Evolutionary conservation across 1,140 invertebrate genomes (phyloP).

Genomic region (Bombus confusus): DNA sequence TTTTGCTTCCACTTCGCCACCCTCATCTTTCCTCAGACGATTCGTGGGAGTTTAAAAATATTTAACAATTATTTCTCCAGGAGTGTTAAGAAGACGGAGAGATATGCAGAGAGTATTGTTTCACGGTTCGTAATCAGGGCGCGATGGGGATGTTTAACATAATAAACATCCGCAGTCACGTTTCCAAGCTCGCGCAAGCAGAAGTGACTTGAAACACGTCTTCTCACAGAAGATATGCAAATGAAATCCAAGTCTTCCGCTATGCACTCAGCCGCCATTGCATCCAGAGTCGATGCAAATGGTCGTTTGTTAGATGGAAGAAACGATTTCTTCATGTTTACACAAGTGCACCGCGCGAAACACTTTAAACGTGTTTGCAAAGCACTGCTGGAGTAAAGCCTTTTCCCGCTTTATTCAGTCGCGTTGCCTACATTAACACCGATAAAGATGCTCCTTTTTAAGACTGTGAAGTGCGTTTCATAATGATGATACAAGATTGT

Average conservation of each 20-base stretch:
- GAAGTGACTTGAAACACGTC: conserved; percentile 27
- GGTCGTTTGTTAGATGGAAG: conserved; percentile 45
- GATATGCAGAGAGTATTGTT: background rate
- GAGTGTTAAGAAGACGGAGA: background rate
- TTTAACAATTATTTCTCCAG: no score
- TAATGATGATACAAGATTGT: background rate
- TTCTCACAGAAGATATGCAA: conserved; percentile 47
- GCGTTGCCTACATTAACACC: background rate
- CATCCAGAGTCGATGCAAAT: conserved; percentile 38
- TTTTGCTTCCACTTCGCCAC: background rate
- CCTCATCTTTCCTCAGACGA: background rate
- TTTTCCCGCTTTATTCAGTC: background rate
- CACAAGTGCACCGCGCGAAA: conserved; percentile 12
- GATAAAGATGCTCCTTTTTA: background rate
- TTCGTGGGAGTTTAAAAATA: background rate
- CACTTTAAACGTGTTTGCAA: conserved; percentile 12
- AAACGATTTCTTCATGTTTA: conserved; percentile 53
- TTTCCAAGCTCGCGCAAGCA: conserved; percentile 5
- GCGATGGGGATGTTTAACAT: conserved; percentile 37
- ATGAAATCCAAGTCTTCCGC: conserved; percentile 39
- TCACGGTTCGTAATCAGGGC: conserved; percentile 7
- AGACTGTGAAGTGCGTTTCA: background rate
- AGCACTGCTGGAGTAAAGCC: background rate
- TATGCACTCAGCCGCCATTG: conserved; percentile 39
- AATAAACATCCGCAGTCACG: conserved; percentile 45